phyloP scores from a whole-genome alignment of 2,113 vertebrate genomes.

The Neopipo cinnamomea region DNA sequence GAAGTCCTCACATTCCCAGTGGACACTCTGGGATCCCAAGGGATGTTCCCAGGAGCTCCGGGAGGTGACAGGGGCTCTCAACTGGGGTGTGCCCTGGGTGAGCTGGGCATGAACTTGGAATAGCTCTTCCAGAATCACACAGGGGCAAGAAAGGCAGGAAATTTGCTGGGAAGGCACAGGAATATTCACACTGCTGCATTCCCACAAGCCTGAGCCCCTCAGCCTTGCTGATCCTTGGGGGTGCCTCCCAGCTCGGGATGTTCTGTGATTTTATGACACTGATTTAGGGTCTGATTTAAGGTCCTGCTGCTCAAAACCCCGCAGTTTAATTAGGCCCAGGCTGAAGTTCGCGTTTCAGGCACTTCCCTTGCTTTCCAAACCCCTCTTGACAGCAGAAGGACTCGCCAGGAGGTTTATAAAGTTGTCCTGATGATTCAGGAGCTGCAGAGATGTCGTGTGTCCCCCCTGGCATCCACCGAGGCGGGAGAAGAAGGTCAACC shows the following conservation, averaged over 20 bases:
- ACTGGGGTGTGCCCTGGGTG: accelerated
- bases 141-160: background rate
- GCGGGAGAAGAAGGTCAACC: background rate
- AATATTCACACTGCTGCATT: accelerated
- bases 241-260: accelerated
- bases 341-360: accelerated
- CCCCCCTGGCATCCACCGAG: background rate
- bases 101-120: background rate
- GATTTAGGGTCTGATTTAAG: background rate
- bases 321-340: background rate
- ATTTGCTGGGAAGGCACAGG: accelerated
- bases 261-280: background rate
- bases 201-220: background rate
- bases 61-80: background rate
- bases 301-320: background rate
- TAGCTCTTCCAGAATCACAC: background rate
- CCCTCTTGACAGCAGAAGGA: accelerated
- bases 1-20: accelerated
- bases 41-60: background rate
- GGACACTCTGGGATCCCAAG: background rate
- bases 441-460: background rate
- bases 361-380: background rate
- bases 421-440: background rate
- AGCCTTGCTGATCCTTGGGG: background rate
- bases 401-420: background rate